Base-by-base conservation (phyloP, 2,113 vertebrate genomes). In the Sylvietta virens region DNA sequence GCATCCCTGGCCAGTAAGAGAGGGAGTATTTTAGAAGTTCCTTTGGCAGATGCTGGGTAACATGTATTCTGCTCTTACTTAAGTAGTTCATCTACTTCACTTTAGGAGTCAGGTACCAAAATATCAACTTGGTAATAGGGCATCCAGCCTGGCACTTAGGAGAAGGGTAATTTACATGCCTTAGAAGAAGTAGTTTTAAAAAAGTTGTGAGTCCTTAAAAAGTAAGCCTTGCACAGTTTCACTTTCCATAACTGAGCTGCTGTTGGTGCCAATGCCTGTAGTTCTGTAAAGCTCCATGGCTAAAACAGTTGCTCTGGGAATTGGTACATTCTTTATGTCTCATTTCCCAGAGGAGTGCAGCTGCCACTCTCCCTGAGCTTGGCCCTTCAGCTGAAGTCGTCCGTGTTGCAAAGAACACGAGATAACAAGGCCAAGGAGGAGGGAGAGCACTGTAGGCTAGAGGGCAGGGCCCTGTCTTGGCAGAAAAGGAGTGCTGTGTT, bases 321-420 rank as follows among this genome's bases (percentile, higher is more conserved):
- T 7, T 33, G 15, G 12, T 27, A 3, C 0, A 0, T 73, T 84
- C 50, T 71, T 88, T 57, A 15, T 12, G 13, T 33, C 48, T 84
- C 76, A 3, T 19, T 83, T 73, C 33, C 50, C 51, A 66, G 58
- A 33, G 67, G 7, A 54, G 15, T 35, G 35, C 71, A 40, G 11
- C 58, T 80, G 5, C 21, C n/a, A 35, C 20, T 26, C 39, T 54
- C 27, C 50, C 78, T 65, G 62, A 65, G 70, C 74, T 69, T 35
- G 31, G 58, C 56, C 20, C 27, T 81, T 78, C 69, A n/a, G 51
- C 6, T 66, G 69, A 48, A 87, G 77, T 48, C 67, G 8, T 71
- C 1, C 1, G 22, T 53, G 40, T 45, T 15, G 21, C 42, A 60
- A 30, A 51, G 40, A 61, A 18, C 7, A 23, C 0, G 1, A 56